These are phyloP conservation scores for Tragelaphus scriptus DNA, from an alignment of 2,113 vertebrate species.

Conservation along the genomic window DNA sequence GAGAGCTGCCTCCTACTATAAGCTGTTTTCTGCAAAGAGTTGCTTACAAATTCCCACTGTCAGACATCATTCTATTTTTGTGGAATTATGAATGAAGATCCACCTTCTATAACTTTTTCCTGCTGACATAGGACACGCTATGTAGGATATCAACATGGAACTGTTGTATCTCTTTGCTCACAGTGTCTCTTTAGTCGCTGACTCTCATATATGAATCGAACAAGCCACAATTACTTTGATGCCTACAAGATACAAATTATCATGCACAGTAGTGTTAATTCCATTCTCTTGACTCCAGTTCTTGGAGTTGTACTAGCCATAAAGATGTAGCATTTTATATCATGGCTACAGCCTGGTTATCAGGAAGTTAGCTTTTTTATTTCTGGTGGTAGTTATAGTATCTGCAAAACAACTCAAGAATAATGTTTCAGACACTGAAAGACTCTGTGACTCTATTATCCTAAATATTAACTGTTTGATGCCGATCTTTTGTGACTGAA, in stretches of 20 bases:
- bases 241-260: neutral
- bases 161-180: neutral
- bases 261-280: neutral
- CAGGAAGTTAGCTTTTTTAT: neutral
- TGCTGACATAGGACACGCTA: neutral
- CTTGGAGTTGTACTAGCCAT: neutral
- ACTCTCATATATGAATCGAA: neutral
- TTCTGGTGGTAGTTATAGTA: neutral
- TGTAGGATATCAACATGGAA: neutral
- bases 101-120: neutral
- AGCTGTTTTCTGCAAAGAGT: neutral
- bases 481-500: neutral
- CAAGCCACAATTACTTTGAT: neutral
- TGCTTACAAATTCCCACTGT: neutral
- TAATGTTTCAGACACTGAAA: neutral
- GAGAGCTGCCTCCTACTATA: neutral
- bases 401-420: neutral
- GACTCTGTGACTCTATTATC: neutral
- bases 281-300: neutral
- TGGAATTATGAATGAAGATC: neutral
- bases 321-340: neutral
- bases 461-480: neutral
- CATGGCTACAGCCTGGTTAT: neutral
- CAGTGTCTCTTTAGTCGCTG: neutral
- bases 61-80: neutral